Base-by-base conservation (phyloP, 2,797 vertebrate species). In the Gambelia wislizenii region DNA sequence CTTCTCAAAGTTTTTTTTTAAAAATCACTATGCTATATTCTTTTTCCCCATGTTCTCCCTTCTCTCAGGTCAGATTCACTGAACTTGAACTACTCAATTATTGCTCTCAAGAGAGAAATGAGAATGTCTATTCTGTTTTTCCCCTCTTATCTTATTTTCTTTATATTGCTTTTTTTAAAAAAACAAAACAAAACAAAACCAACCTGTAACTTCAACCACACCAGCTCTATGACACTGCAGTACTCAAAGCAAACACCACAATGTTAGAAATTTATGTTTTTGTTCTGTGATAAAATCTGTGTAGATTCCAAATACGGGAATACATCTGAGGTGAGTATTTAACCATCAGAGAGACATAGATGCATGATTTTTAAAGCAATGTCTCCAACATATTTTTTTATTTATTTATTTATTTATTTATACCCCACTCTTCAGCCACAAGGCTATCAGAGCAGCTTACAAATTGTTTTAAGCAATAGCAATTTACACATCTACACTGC, bases 41-140 rank as follows among this genome's bases (percentile, higher is more conserved):
- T 25, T 7, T 42, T 79, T 42, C 80, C n/a, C 75, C 44, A 52
- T 83, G 42, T 64, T 85, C 47, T 85, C 27, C 20, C 54, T 67
- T 59, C 30, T 72, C 36, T 83, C 20, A 4, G 74, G 72, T 86
- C 27, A 47, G 64, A 78, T 86, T 86, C 42, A 83, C 54, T 67
- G 54, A 27, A 72, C 84, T 83, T 86, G 79, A 91, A 86, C 79
- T 79, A 85, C 61, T 76, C 86, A 85, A 47, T 79, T 86, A 70
- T 86, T 72, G 44, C n/a, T 72, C 75, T 78, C 44, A 27, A 42
- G 36, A 80, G 52, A 42, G 84, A 85, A 74, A 54, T 42, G 33
- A 80, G 75, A 89, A 80, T 85, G 79, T 78, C 78, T 67, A 78
- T 49, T 85, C 59, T 86, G 39, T 56, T 87, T 84, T 84, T 22